A percentile compares a stretch with the other conserved stretches of the same genome.
Conservation (phyloP, 2,113 vertebrate genomes). For the Bos indicus region DNA sequence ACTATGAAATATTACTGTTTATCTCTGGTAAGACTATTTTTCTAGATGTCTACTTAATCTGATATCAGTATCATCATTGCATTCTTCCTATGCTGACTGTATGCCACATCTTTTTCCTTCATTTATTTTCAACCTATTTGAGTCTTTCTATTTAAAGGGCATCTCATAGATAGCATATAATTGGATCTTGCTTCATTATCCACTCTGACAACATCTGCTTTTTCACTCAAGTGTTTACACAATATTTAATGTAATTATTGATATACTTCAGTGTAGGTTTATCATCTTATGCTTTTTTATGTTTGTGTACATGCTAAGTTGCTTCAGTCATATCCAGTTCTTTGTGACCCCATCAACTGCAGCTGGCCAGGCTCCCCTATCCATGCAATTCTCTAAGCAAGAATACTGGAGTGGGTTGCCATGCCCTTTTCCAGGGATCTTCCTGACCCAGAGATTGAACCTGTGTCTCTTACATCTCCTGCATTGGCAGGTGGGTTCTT, state of each 20-base stretch:
- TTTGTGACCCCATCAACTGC: neutral
- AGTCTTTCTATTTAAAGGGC: neutral
- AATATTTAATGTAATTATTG: neutral
- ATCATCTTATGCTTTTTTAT: neutral
- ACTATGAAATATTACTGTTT: neutral
- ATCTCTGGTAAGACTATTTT: neutral
- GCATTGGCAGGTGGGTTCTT: fast-evolving
- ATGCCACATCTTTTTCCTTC: neutral
- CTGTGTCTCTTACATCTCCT: neutral
- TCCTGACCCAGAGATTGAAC: neutral
- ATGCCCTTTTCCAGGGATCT: neutral
- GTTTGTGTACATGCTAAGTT: neutral
- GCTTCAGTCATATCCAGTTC: neutral
- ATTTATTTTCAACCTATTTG: neutral
- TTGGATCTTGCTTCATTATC: conserved; percentile 6
- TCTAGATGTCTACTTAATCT: neutral
- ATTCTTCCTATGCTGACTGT: neutral
- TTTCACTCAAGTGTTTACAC: neutral
- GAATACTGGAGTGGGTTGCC: neutral
- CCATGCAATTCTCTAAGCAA: neutral
- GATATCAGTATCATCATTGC: neutral
- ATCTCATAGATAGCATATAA: neutral
- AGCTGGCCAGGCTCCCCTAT: neutral
- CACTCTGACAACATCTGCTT: neutral
- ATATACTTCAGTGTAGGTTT: neutral